phyloP scores from a whole-genome alignment of 2,888 invertebrate species.

The Shargacucullia verbasci region DNA sequence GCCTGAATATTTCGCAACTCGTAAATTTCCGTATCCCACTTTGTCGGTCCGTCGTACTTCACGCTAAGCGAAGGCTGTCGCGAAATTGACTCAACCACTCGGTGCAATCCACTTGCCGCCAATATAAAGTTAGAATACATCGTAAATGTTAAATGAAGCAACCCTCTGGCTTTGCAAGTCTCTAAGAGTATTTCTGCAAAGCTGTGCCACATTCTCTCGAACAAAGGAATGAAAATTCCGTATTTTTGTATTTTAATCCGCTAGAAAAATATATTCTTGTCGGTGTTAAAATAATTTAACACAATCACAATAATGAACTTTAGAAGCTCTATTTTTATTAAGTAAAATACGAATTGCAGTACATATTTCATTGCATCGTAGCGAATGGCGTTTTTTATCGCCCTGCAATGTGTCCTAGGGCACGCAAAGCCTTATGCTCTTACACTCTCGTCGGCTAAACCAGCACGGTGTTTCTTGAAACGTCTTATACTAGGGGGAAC shows the following conservation, averaged over 20 bases:
- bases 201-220: constrained; percentile 18
- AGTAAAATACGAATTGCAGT: too few species aligned
- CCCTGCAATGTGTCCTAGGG: too few species aligned
- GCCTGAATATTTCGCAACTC: background rate
- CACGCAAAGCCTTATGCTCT: too few species aligned
- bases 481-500: too few species aligned
- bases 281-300: background rate
- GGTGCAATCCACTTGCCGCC: constrained; percentile 37
- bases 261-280: background rate
- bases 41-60: background rate
- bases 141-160: constrained; percentile 52
- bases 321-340: too few species aligned
- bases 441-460: too few species aligned
- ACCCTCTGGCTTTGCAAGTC: constrained; percentile 26
- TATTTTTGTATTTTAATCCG: constrained; percentile 5
- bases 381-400: too few species aligned
- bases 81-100: constrained; percentile 14
- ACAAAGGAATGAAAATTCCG: constrained; percentile 25
- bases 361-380: too few species aligned
- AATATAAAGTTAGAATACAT: constrained; percentile 41
- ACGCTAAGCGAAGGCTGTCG: constrained; percentile 2
- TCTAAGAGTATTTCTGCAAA: constrained; percentile 14
- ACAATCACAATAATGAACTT: background rate
- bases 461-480: too few species aligned
- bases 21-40: background rate